A percentile compares a stretch with the other conserved stretches of the same genome.
These are phyloP conservation scores for Crotalus tigris DNA, from an alignment of 2,113 vertebrate species.

Conservation along the genomic window DNA sequence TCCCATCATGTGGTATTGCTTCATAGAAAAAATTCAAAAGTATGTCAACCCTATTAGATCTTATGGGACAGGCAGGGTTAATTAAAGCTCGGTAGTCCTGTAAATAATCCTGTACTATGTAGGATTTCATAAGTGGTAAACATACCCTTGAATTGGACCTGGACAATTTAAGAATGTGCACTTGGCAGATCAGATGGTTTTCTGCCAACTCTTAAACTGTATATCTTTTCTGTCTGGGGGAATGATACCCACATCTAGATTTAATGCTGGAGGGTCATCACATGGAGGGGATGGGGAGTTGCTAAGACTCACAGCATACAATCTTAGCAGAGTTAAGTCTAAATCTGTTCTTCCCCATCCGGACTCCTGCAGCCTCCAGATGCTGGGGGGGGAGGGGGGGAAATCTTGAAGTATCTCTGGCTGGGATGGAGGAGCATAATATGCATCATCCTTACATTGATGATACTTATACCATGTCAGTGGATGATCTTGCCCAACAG, in stretches of 20 bases:
- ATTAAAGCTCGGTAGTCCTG: background rate
- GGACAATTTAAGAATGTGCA: background rate
- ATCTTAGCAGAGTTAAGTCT: background rate
- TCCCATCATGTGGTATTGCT: background rate
- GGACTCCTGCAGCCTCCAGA: background rate
- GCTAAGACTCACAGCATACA: background rate
- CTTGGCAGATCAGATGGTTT: background rate
- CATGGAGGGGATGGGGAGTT: background rate
- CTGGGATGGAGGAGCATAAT: background rate
- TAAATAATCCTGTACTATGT: background rate
- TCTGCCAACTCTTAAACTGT: background rate
- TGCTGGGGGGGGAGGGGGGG: too few relatives aligned
- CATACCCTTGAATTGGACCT: background rate
- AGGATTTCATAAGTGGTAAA: background rate
- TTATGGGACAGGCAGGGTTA: background rate
- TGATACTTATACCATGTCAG: background rate
- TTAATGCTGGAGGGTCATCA: background rate
- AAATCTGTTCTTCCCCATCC: background rate
- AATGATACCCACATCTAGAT: background rate
- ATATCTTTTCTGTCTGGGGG: background rate
- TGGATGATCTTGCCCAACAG: background rate
- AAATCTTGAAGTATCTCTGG: background rate
- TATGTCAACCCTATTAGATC: background rate
- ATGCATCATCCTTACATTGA: background rate
- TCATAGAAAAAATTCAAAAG: background rate